A percentile compares a stretch with the other conserved stretches of the same genome.
Conservation (phyloP, 2,113 vertebrate genomes). For the Dascyllus trimaculatus region DNA sequence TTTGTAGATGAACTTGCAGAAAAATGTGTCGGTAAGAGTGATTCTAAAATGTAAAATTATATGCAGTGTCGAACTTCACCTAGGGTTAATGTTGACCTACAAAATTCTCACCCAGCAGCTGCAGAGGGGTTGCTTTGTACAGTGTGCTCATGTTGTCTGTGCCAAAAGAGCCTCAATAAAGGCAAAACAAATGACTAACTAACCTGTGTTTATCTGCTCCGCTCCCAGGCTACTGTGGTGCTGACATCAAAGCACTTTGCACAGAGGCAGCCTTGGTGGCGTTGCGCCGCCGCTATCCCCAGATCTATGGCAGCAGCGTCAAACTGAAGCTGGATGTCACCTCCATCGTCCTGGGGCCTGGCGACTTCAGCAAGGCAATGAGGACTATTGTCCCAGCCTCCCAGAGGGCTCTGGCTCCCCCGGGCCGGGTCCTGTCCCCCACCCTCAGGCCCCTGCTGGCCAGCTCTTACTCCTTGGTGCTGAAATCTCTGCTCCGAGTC, state of each 20-base stretch:
- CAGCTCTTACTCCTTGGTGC: conserved; percentile 85
- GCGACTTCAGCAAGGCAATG: conserved; percentile 96
- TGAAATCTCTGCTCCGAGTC: conserved; percentile 89
- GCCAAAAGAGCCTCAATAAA: background rate
- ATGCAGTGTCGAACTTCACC: background rate
- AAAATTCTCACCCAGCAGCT: background rate
- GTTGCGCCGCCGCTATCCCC: conserved; percentile 94
- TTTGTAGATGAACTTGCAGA: conserved; percentile 97
- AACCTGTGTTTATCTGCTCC: background rate
- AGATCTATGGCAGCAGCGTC: conserved; percentile 97
- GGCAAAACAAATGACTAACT: conserved; percentile 4
- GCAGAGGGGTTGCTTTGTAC: background rate
- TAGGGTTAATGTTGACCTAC: background rate
- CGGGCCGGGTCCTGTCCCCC: conserved; percentile 92
- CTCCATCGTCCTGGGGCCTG: conserved; percentile 92
- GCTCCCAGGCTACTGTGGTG: conserved; percentile 94
- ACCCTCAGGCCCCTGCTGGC: conserved; percentile 91
- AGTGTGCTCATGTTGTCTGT: background rate
- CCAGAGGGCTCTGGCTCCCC: conserved; percentile 92
- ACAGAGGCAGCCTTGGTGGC: conserved; percentile 97
- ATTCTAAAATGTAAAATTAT: background rate
- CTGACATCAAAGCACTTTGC: conserved; percentile 99
- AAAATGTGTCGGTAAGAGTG: conserved; percentile 97
- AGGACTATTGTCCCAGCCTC: conserved; percentile 96
- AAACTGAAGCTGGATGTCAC: conserved; percentile 94